A percentile compares a stretch with the other conserved stretches of the same genome.
Evolutionary conservation across 1,140 invertebrate species (phyloP).

Genomic region (Lordiphosa clarofinis): DNA sequence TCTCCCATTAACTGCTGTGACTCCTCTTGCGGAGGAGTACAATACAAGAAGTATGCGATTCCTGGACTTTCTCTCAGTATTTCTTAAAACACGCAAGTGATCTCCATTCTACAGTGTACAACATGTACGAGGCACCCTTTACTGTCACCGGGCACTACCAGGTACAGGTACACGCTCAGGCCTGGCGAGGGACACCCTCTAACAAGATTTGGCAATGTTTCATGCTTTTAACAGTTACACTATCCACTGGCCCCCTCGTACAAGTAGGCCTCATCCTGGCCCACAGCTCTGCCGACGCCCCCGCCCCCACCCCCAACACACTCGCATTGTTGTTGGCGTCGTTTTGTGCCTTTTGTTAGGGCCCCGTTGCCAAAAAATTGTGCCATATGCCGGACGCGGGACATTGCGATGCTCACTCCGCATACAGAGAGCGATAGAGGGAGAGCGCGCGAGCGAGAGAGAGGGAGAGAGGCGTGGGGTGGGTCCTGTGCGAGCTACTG

Average conservation of each 20-base stretch:
- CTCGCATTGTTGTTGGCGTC: constrained; percentile 43
- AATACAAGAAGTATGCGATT: too few relatives aligned
- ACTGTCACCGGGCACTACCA: not conserved
- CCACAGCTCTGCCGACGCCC: constrained; percentile 6
- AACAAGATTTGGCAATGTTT: constrained; percentile 35
- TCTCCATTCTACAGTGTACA: too few relatives aligned
- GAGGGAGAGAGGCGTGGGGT: not conserved
- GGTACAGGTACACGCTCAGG: not conserved
- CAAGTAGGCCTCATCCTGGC: constrained; percentile 33
- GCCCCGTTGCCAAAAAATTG: constrained; percentile 56
- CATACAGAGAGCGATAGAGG: not conserved
- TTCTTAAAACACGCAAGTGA: too few relatives aligned
- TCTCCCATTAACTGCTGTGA: too few relatives aligned
- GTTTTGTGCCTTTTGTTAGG: constrained; percentile 65
- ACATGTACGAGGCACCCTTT: constrained; percentile 2
- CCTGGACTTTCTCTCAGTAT: too few relatives aligned
- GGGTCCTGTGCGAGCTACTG: constrained; percentile 18
- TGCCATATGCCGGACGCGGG: constrained; percentile 65
- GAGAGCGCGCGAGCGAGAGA: not conserved
- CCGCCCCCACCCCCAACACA: not conserved
- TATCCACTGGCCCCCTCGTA: constrained; percentile 10
- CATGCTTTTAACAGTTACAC: constrained; percentile 49
- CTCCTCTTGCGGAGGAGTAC: too few relatives aligned
- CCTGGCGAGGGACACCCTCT: constrained; percentile 19
- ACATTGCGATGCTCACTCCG: constrained; percentile 56